A percentile compares a stretch with the other conserved stretches of the same genome.
These are phyloP conservation scores for Pipistrellus pipistrellus DNA, from an alignment of 2,797 vertebrate species.

Conservation along the genomic window DNA sequence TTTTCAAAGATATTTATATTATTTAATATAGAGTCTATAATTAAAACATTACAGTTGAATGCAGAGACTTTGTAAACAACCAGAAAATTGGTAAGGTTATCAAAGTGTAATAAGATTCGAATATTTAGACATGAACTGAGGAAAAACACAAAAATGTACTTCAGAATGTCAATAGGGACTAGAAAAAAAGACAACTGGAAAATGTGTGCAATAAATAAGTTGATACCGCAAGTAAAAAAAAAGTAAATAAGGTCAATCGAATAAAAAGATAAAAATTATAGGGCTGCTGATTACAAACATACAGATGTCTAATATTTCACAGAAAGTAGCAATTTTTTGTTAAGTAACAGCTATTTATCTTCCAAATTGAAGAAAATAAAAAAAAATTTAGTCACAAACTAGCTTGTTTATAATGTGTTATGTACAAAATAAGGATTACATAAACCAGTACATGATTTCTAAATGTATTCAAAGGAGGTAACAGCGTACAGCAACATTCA, in stretches of 20 bases:
- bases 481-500: background rate
- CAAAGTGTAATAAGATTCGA: constrained; percentile 41
- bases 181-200: constrained; percentile 48
- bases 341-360: constrained; percentile 20
- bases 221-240: background rate
- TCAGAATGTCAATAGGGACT: constrained; percentile 19
- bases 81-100: background rate
- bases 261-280: constrained; percentile 51
- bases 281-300: background rate
- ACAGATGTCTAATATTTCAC: constrained; percentile 38
- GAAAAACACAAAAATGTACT: constrained; percentile 30
- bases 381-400: constrained; percentile 47
- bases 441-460: background rate
- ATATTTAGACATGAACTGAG: constrained; percentile 40
- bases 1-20: constrained; percentile 32
- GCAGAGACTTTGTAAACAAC: constrained; percentile 50
- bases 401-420: constrained; percentile 24
- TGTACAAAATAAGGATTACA: constrained; percentile 41
- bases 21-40: constrained; percentile 59
- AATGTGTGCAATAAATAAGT: background rate
- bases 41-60: constrained; percentile 35
- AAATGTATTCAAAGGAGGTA: constrained; percentile 39
- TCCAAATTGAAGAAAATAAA: constrained; percentile 61
- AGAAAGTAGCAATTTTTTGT: constrained; percentile 61
- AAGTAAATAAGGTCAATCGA: constrained; percentile 14